Conservation (phyloP, 2,113 vertebrate genomes). For the Laticauda laticaudata region DNA sequence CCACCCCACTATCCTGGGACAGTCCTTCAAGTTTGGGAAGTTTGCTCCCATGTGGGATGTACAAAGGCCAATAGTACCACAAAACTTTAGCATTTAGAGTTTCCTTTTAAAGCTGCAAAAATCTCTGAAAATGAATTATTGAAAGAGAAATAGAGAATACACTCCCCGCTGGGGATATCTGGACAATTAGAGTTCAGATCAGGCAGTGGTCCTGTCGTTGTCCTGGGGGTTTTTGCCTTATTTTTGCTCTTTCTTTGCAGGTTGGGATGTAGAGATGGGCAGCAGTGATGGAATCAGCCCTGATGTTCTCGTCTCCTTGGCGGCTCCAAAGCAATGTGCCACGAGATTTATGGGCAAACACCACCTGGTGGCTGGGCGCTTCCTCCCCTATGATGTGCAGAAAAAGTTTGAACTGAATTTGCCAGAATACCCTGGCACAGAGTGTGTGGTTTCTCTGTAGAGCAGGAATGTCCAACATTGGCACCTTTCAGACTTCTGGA, state of each 20-base stretch:
- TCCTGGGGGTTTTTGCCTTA: not conserved
- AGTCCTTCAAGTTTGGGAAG: not conserved
- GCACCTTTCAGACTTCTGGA: not conserved
- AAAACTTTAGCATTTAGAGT: not conserved
- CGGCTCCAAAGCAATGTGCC: constrained; percentile 86
- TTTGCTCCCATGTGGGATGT: not conserved
- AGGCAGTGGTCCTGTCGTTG: not conserved
- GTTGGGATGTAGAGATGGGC: constrained; percentile 83
- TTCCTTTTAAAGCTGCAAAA: not conserved
- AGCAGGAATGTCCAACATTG: not conserved
- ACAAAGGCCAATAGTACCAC: not conserved
- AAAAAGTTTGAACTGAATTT: constrained; percentile 90
- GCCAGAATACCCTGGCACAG: constrained; percentile 86
- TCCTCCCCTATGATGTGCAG: constrained; percentile 90
- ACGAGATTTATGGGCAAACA: constrained; percentile 83
- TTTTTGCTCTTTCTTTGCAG: constrained; percentile 60
- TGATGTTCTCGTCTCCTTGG: constrained; percentile 88
- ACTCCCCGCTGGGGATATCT: not conserved
- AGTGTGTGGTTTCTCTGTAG: constrained; percentile 86
- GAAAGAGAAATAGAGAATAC: not conserved
- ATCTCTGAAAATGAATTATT: not conserved
- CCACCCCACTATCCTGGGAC: not conserved
- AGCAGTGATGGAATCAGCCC: constrained; percentile 81
- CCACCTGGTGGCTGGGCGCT: constrained; percentile 90
- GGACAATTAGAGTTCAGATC: not conserved